Evolutionary conservation across 2,888 invertebrate genomes (phyloP).

Genomic region (Julus scandinavius): DNA sequence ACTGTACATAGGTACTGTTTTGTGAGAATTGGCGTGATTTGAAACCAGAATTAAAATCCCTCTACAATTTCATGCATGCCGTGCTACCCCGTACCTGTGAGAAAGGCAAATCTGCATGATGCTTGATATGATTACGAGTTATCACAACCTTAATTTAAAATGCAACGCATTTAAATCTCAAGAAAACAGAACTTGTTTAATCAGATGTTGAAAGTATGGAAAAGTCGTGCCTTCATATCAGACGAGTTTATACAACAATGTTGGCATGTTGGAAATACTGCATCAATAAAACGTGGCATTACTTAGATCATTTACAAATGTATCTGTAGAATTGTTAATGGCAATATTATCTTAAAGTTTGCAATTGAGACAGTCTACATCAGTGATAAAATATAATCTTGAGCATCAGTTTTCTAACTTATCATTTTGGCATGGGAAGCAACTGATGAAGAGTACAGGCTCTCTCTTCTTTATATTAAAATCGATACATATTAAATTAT

Average conservation of each 20-base stretch:
- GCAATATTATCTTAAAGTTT: too few species aligned
- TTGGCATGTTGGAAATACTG: too few species aligned
- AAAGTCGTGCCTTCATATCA: neutral
- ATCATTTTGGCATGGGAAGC: too few species aligned
- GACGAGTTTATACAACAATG: neutral
- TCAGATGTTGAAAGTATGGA: neutral
- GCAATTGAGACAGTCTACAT: too few species aligned
- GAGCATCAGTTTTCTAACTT: too few species aligned
- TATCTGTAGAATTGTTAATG: too few species aligned
- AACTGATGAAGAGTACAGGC: too few species aligned
- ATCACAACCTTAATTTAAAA: neutral
- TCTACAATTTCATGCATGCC: neutral
- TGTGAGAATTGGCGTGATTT: slow-evolving; percentile 13
- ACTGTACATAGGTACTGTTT: neutral
- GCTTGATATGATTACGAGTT: neutral
- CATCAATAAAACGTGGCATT: too few species aligned
- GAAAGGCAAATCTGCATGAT: neutral
- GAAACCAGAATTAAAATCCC: neutral
- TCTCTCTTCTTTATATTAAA: too few species aligned
- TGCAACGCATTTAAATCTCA: neutral
- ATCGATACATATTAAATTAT: too few species aligned
- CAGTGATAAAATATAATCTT: too few species aligned
- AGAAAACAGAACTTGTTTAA: neutral
- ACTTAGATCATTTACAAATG: too few species aligned
- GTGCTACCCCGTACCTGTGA: neutral